A percentile compares a stretch with the other conserved stretches of the same genome.
phyloP scores from a whole-genome alignment of 2,888 invertebrate genomes.

The Chaitophorus viminalis region DNA sequence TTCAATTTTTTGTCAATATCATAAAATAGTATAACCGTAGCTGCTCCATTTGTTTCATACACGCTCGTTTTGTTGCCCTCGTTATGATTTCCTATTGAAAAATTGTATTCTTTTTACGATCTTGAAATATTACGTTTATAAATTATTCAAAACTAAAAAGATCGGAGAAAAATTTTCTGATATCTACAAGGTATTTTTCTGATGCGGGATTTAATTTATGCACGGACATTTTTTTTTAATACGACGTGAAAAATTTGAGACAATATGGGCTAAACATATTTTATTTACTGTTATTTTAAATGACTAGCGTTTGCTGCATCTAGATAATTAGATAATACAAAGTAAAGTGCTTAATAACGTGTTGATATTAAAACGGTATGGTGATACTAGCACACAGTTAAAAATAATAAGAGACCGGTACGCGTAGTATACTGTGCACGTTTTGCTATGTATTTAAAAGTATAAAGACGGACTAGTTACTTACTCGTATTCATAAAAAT shows the following conservation, averaged over 20 bases:
- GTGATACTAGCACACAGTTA: not conserved
- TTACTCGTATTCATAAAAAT: not conserved
- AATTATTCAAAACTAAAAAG: not conserved
- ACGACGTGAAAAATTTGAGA: not conserved
- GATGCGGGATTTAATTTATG: not conserved
- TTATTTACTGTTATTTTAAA: slow-evolving; percentile 1
- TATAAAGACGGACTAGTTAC: not conserved
- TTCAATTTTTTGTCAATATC: too few species aligned
- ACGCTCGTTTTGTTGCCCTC: not conserved
- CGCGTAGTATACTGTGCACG: not conserved
- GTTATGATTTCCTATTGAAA: not conserved
- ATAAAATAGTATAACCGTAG: too few species aligned
- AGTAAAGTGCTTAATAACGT: not conserved
- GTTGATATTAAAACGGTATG: not conserved
- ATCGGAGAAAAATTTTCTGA: not conserved
- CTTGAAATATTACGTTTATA: not conserved
- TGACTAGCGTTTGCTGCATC: not conserved
- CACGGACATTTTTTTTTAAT: not conserved
- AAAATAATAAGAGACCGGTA: not conserved
- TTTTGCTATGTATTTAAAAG: not conserved
- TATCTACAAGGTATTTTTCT: not conserved
- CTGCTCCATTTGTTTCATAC: too few species aligned
- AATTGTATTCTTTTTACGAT: not conserved
- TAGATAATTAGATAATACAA: not conserved
- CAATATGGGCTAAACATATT: not conserved